Base-by-base conservation (phyloP, 1,140 invertebrate genomes). In the Scaptomyza montana region DNA sequence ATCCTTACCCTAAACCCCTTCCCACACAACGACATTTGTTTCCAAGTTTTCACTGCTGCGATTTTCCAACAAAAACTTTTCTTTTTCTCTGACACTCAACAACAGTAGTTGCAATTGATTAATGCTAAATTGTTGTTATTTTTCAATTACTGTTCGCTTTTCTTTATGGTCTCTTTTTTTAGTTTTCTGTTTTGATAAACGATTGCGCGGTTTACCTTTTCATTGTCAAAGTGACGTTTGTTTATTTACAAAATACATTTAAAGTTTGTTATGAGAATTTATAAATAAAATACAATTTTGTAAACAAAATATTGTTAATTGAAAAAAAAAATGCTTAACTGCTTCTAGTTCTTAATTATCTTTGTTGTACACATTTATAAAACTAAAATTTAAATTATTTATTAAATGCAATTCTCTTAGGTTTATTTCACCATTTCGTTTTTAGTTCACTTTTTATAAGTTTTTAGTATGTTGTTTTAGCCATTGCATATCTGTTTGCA, bases 31-130 rank as follows among this genome's bases (percentile, higher is more conserved):
- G 9, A 57, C 28, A 33, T 36, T 36, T 12, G 19, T 16, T 63
- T 55, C 10, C 19, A 25, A 39, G 51, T 46, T 54, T 68, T 53
- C 47, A 10, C 16, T 25, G 36, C 28, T 16, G 7, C 36, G 6
- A 2, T 43, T 53, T 68, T 68, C 56, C 57, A 49, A 13, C 47
- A 56, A 39, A 61, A 68, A 69, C 51, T 69, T 62, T 61, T 50
- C 12, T 47, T 47, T 36, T 36, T 12, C 9, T 61, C 36, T 36
- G 28, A 16, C 12, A 47, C 12, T 36, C 57, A 60, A 39, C 41
- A 41, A 50, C 59, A 62, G 21, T 36, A 69, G 30, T 36, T 55
- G 66, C 59, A 47, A 63, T 63, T 69, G 66, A 69, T 69, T 62
- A 63, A 54, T 59, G 30, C 21, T 13, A 53, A 59, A 59, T 13